Evolutionary conservation across 2,113 vertebrate species (phyloP), one percentile per base, ranked within the genome.

Genomic region (Rhabdomys dilectus): DNA sequence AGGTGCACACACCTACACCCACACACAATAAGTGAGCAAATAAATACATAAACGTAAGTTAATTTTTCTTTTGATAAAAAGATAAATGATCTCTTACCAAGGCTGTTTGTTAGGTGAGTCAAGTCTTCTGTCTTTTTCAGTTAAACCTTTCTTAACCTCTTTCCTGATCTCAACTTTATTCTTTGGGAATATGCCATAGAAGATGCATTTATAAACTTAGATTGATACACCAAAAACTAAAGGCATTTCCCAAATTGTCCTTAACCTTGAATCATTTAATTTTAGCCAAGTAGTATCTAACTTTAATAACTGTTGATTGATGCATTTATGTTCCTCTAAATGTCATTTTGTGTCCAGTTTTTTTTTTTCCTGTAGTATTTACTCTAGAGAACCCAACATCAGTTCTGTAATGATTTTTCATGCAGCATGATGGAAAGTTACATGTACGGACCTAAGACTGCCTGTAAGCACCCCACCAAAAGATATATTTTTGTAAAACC

Each of bases 361-460:
- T 56, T 5, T 88, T 39, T 19, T 91, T 68, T 88, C 76, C 16
- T 4, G 16, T n/a, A 4, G 21, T 90, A 72, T 91, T 70, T 81
- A 62, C 1, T 85, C 31, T 62, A 7, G 31, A 13, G 13, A 39
- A 88, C 48, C 10, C 21, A 88, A 58, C 15, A 21, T n/a, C 34
- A 5, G 22, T 45, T 4, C 15, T 17, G 1, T 42, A 7, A 81
- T 45, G 7, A 68, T 8, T 17, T 17, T 13, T 76, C 39, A 42
- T 45, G 31, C 3, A 70, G 4, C 6, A 8, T 80, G 39, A 19
- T 8, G 8, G 10, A 51, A 2, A 73, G 42, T 73, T 31, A 1
- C 7, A 60, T 3, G 4, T 7, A 0, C 0, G 12, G 2, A 70
- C 72, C 9, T 45, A 4, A 75, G 5, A 0, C 42, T 31, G 0